Evolutionary conservation across 2,888 invertebrate species (phyloP), one percentile per base, ranked within the genome.

Genomic region (Rhingia rostrata): DNA sequence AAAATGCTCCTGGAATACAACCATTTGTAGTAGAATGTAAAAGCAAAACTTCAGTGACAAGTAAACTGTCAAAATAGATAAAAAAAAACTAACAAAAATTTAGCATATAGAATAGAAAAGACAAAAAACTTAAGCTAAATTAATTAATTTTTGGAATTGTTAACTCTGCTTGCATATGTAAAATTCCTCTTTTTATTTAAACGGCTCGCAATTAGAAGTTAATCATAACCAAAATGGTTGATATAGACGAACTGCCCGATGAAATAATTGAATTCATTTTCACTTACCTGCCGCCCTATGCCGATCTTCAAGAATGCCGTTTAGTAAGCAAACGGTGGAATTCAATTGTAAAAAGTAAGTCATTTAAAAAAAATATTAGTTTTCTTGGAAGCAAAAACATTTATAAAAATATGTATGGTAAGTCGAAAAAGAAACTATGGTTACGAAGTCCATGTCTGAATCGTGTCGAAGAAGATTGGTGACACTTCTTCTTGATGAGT

Each of bases 201-300:
- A 12, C 14, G n/a, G 7, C 56, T 63, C 43, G 45, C 10, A 49
- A 51, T 30, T 9, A 35, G n/a, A 33, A 22, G 6, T 41, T 14
- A 33, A 41, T 39, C 7, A 39, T 7, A 33, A 22, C 22, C 63
- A 66, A n/a, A 61, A 84, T 84, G 84, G 84, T 84, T 70, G 80
- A 84, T 70, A 80, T 84, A 33, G 74, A 95, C 89, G 95, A 96
- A 91, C 92, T 99, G 86, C 98, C 99, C 49, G 97, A 98, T 91
- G 98, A 98, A 93, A 95, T 99, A 74, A 92, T 99, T 87, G 98
- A 98, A 92, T 97, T 97, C 90, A 97, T 99, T 90, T 93, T 99
- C 86, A 94, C 96, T 87, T 94, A 97, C 90, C 92, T 98, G 87
- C 96, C 97, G 72, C 98, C 98, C 0, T 99, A 99, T 90, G 95